Percentiles rank a stretch among this genome's conserved stretches.
Conservation (phyloP, 1,140 invertebrate species). For the Drosophila novamexicana region DNA sequence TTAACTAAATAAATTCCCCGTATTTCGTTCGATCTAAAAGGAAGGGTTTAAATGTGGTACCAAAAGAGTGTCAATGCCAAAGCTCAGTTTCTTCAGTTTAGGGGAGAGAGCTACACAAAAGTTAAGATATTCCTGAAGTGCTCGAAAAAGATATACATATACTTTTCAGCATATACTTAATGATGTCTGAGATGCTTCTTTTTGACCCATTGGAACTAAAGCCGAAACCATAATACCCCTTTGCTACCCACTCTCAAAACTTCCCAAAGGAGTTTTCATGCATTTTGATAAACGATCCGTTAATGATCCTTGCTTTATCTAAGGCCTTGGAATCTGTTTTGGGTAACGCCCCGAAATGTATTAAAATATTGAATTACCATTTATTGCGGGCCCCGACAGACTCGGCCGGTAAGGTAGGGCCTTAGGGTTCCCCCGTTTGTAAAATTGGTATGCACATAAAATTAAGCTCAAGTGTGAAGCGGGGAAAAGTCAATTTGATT, state of each 20-base stretch:
- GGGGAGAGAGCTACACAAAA: no score
- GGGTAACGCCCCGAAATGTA: conserved; percentile 57
- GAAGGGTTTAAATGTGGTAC: no score
- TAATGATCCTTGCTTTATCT: conserved; percentile 69
- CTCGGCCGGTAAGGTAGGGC: neutral
- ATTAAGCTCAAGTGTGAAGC: conserved; percentile 39
- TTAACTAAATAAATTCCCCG: no score
- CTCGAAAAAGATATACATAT: no score
- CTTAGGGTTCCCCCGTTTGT: conserved; percentile 46
- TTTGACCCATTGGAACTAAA: no score
- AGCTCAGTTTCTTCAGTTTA: no score
- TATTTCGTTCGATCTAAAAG: no score
- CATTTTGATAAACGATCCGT: conserved; percentile 34
- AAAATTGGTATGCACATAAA: conserved; percentile 43
- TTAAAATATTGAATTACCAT: conserved; percentile 29
- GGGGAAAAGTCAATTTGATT: conserved; percentile 75
- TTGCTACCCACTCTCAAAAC: neutral
- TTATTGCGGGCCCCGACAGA: conserved; percentile 6
- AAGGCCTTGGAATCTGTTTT: neutral
- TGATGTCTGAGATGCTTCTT: no score
- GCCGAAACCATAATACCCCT: neutral
- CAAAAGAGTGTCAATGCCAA: no score
- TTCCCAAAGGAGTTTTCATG: conserved; percentile 4
- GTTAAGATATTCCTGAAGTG: no score
- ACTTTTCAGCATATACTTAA: no score